Evolutionary conservation across 2,888 invertebrate species (phyloP), one percentile per base, ranked within the genome.

Genomic region (Seira musarum): DNA sequence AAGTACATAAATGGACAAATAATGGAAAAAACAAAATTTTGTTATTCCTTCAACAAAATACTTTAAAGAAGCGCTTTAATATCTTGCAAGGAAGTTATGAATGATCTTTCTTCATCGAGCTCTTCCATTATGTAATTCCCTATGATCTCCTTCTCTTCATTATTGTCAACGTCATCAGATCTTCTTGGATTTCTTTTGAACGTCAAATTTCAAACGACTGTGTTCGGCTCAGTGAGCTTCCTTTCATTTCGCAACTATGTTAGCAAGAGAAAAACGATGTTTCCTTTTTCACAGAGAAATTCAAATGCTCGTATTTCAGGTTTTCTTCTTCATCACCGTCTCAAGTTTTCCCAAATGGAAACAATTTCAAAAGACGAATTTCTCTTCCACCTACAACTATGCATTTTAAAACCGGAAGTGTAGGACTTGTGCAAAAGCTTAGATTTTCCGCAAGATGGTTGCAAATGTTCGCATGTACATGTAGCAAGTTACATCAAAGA

Each of bases 331-430:
- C n/a, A n/a, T n/a, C 6, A 40, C 40, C 13, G 40, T 3, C 71
- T 61, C 71, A 8, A 71, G 67, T 71, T 78, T 78, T 78, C 78
- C 78, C 78, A 60, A 60, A 66, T 71, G 78, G 66, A 78, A 78
- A 71, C 71, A 22, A 30, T n/a, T n/a, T n/a, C n/a, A n/a, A n/a
- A n/a, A n/a, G n/a, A n/a, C n/a, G n/a, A n/a, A n/a, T n/a, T n/a
- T n/a, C 64, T 30, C 2, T 30, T 5, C 30, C 8, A 30, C 3
- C 2, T 30, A 30, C 30, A 5, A 8, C 30, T 30, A n/a, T n/a
- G n/a, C 30, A 30, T 30, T 53, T 13, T 17, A 3, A 53, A 53
- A 53, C 53, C 53, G 53, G 53, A 53, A 53, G 53, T 53, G 53
- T 53, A 53, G 17, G 53, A 53, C 53, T 53, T 53, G 3, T 53